Base-by-base conservation (phyloP, 2,888 invertebrate species). In the Eupithecia subumbrata region DNA sequence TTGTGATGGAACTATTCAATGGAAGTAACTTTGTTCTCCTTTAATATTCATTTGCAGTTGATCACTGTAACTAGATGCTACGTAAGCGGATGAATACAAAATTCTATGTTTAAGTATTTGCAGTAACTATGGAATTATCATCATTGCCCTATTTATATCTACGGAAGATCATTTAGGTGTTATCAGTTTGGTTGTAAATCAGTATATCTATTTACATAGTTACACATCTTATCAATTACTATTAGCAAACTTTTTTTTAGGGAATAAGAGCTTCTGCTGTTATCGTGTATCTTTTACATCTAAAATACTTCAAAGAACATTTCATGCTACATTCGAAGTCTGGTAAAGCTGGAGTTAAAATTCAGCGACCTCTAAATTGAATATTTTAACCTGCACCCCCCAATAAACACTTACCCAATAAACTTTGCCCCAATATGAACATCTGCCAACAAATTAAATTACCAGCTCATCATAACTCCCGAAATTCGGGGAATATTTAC, bases 391-490 rank as follows among this genome's bases (percentile, higher is more conserved):
- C 68, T 22, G 40, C 16, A 8, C 25, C 18, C 67, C 40, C 68
- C 43, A 11, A 68, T 18, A 64, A 64, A 64, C 64, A 64, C 64
- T 34, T 64, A 18, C 64, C 64, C 64, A 30, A 64, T 68, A 68
- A 68, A 68, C 68, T 52, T 63, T 52, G 63, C 22, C 30, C 64
- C 37, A n/a, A 64, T 69, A 71, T 14, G 48, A 73, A 63, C 76
- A 71, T 77, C 72, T 75, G 77, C 75, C 73, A 75, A 71, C 71
- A 71, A 75, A 73, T 76, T 73, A 71, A 73, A 74, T 69, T 70
- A 68, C 73, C 69, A 71, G 30, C 68, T 72, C 63, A 68, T 68
- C 69, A 72, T 74, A 69, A 74, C 72, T 73, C 75, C 75, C 72
- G 40, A 69, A 77, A 73, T 71, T 68, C 40, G 72, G 72, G 74